These are phyloP conservation scores for Tipula confusa DNA, from an alignment of 2,888 invertebrate genomes.

Conservation along the genomic window DNA sequence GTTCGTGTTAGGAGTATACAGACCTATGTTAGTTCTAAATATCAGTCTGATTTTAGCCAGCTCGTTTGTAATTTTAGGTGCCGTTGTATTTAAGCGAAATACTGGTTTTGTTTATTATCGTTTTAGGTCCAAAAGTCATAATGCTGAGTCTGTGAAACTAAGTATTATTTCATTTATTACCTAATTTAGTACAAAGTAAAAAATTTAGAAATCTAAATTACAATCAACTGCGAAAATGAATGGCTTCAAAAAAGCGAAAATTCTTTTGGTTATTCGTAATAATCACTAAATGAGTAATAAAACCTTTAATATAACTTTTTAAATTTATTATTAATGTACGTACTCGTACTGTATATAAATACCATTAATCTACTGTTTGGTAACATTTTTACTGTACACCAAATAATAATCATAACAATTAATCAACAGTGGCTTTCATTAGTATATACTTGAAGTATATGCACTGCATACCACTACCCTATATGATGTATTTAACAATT, in stretches of 20 bases:
- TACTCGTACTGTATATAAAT: too few relatives aligned
- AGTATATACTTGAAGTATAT: background rate
- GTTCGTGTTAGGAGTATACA: too few relatives aligned
- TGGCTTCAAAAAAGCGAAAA: background rate
- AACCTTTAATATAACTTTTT: background rate
- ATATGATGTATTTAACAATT: background rate
- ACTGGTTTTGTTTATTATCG: too few relatives aligned
- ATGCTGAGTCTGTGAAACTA: too few relatives aligned
- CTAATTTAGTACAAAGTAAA: too few relatives aligned
- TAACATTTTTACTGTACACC: background rate
- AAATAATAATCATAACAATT: constrained; percentile 9
- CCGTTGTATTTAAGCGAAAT: too few relatives aligned
- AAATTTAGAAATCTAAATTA: background rate
- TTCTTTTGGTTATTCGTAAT: background rate
- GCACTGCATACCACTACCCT: too few relatives aligned
- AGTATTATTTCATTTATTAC: too few relatives aligned
- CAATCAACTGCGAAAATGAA: background rate
- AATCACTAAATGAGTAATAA: background rate
- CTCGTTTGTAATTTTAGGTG: too few relatives aligned
- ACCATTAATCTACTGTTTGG: background rate
- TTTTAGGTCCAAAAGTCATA: too few relatives aligned
- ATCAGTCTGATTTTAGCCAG: too few relatives aligned
- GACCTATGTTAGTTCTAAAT: too few relatives aligned
- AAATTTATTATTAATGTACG: background rate
- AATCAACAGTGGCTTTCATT: background rate